Evolutionary conservation across 2,797 vertebrate genomes (phyloP).

Genomic region (Scarus forsteni): DNA sequence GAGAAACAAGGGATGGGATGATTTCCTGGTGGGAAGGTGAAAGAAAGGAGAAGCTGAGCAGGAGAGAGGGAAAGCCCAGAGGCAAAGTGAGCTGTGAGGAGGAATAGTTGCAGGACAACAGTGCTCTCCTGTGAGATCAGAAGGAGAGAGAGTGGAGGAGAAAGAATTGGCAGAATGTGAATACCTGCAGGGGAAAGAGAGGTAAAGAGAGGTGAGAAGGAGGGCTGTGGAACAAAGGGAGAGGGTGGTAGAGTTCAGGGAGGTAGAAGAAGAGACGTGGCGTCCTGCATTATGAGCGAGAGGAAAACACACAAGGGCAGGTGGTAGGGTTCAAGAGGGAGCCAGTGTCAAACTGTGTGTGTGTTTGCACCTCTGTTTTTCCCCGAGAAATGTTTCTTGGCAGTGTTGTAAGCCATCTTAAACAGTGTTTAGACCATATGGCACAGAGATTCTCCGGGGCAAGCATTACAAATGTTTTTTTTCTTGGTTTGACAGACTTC

Average conservation of each 20-base stretch:
- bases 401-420: constrained; percentile 35
- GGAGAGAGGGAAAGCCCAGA: constrained; percentile 37
- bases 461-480: constrained; percentile 4
- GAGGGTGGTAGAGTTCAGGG: constrained; percentile 38
- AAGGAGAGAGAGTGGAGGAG: constrained; percentile 47
- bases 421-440: constrained; percentile 47
- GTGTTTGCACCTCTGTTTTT: constrained; percentile 38
- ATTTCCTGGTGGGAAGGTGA: constrained; percentile 16
- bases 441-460: constrained; percentile 20
- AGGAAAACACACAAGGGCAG: constrained; percentile 28
- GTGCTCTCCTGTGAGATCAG: constrained; percentile 70
- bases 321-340: constrained; percentile 7
- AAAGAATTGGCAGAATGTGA: constrained; percentile 50
- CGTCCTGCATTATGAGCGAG: constrained; percentile 7
- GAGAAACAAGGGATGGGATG: constrained; percentile 3
- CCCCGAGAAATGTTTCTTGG: constrained; percentile 35
- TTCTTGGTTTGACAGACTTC: constrained; percentile 1
- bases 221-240: constrained; percentile 36
- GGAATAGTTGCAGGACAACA: constrained; percentile 65
- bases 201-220: constrained; percentile 42
- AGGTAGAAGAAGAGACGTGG: constrained; percentile 17
- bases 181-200: constrained; percentile 64
- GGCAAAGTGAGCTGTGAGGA: constrained; percentile 55
- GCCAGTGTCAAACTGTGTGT: constrained; percentile 19
- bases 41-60: constrained; percentile 26